Conservation (phyloP, 1,140 invertebrate genomes). For the Pogonomyrmex californicus region DNA sequence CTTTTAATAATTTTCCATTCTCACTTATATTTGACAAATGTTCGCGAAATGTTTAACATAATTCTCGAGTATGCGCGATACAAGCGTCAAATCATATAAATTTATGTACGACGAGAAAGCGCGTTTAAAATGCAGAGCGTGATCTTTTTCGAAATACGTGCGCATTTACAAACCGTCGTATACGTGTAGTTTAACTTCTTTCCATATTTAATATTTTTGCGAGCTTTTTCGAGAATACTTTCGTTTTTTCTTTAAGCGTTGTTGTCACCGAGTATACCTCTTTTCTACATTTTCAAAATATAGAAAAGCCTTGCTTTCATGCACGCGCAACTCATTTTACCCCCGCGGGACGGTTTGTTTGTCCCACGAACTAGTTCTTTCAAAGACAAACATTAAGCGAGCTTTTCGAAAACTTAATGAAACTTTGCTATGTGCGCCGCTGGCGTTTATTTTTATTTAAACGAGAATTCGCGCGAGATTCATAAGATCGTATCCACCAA, state of each 20-base stretch:
- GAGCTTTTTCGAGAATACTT: constrained; percentile 33
- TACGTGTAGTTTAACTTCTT: constrained; percentile 38
- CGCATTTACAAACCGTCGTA: constrained; percentile 11
- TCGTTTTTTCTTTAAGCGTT: constrained; percentile 31
- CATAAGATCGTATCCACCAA: constrained; percentile 14
- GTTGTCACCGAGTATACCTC: constrained; percentile 21
- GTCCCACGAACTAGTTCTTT: constrained; percentile 51
- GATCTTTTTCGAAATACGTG: constrained; percentile 4
- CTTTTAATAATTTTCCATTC: constrained; percentile 18
- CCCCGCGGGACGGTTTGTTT: constrained; percentile 42
- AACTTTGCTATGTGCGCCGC: constrained; percentile 40
- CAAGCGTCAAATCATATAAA: constrained; percentile 39
- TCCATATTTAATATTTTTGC: constrained; percentile 32
- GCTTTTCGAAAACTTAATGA: constrained; percentile 55
- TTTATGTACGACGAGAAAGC: neutral
- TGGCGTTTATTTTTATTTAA: constrained; percentile 53
- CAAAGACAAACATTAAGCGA: constrained; percentile 55
- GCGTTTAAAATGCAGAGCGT: constrained; percentile 26
- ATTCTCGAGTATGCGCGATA: neutral
- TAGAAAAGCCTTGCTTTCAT: constrained; percentile 31
- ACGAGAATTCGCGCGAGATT: neutral
- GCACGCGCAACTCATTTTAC: constrained; percentile 49
- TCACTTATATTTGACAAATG: constrained; percentile 27
- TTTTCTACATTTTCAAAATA: constrained; percentile 52
- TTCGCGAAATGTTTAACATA: constrained; percentile 40